Evolutionary conservation across 2,797 vertebrate species (phyloP), one percentile per base, ranked within the genome.

Genomic region (Xiphophorus birchmanni): DNA sequence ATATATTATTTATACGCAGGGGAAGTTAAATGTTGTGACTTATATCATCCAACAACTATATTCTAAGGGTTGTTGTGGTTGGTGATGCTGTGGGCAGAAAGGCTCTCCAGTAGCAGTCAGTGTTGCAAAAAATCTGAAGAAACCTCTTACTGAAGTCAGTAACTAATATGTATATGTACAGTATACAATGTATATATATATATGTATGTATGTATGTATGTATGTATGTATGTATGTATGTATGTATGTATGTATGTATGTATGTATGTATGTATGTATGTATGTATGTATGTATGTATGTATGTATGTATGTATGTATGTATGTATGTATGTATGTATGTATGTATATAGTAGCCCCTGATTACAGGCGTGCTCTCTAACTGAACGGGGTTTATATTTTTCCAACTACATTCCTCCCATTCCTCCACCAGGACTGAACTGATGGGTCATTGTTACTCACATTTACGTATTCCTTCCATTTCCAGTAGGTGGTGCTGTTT

Each of bases 401-500:
- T 9, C 29, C 37, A 37, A 65, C 13, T 40, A 21, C 21, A 10
- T 21, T 67, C 7, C 15, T 37, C 7, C 89, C 21, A 10, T 21
- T 67, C 7, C 15, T 37, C 7, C 89, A 26, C 23, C 58, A 45
- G 75, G 82, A 32, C 32, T 58, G 77, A 9, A 40, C 35, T 71
- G 58, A 74, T 47, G 32, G 17, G 32, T 44, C n/a, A 21, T 54
- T 23, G 1, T 56, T 47, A 21, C 0, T 42, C 23, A 21, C 3
- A 35, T 32, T 56, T 80, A 45, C 13, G 18, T 3, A 56, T 74
- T 29, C 35, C 2, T 45, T 56, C 5, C 0, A 21, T 6, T 1
- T 73, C 92, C 95, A 93, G 88, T 80, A 94, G 94, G 89, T 88
- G 92, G 93, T 60, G 90, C 78, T 82, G 81, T 74, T 75, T 84